These are phyloP conservation scores for Aeoliscus strigatus DNA, from an alignment of 2,797 vertebrate species.

Conservation along the genomic window DNA sequence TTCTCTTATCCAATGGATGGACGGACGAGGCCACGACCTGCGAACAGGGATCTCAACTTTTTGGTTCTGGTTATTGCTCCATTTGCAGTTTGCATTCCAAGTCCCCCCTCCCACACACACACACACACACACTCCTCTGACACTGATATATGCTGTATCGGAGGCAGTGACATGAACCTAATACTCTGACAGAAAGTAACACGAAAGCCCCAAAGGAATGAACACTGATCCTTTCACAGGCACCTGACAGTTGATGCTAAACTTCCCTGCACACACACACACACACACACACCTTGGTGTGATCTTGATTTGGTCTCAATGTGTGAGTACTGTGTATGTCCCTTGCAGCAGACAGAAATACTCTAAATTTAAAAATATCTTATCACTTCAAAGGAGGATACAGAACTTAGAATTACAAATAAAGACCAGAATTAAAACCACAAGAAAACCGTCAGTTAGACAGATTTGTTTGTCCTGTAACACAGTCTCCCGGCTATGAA, in stretches of 20 bases:
- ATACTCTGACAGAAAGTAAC: background rate
- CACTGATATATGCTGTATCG: background rate
- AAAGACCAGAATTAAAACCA: too few relatives aligned
- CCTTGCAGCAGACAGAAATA: background rate
- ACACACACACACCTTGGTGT: slow-evolving; percentile 11
- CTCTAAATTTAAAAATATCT: background rate
- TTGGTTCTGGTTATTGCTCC: background rate
- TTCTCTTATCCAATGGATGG: background rate
- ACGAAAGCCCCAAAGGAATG: slow-evolving; percentile 8
- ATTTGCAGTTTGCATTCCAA: background rate
- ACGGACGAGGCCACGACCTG: background rate
- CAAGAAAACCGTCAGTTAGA: too few relatives aligned
- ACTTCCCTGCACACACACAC: slow-evolving; percentile 5
- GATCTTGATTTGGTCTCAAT: background rate
- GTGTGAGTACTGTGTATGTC: background rate
- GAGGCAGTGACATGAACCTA: slow-evolving; percentile 9
- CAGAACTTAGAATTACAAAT: too few relatives aligned
- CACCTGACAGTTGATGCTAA: slow-evolving; percentile 16
- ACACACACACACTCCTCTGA: too few relatives aligned
- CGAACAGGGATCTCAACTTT: too few relatives aligned
- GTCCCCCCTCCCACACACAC: too few relatives aligned
- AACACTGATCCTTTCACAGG: slow-evolving; percentile 1
- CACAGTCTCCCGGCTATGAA: slow-evolving; percentile 2
- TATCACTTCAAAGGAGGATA: too few relatives aligned
- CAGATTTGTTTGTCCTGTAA: background rate